Percentiles rank a stretch among this genome's conserved stretches.
These are phyloP conservation scores for Lysandra bellargus DNA, from an alignment of 2,888 invertebrate genomes.

Conservation along the genomic window DNA sequence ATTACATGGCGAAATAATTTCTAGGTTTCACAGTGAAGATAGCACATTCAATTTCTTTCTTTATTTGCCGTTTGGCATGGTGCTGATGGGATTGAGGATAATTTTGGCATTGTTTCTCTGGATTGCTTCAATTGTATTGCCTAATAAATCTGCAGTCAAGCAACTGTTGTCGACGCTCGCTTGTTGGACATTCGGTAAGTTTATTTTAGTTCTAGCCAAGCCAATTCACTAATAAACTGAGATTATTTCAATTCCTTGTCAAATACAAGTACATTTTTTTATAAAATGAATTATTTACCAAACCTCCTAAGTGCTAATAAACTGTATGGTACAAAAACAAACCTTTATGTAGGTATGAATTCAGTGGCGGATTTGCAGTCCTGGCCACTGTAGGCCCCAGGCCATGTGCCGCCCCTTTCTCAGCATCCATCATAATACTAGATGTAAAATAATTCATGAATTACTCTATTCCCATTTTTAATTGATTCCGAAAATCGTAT, in stretches of 20 bases:
- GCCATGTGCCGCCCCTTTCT: too few species aligned
- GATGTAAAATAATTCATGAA: too few species aligned
- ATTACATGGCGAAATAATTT: constrained; percentile 41
- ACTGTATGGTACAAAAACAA: too few species aligned
- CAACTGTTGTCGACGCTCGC: constrained; percentile 80
- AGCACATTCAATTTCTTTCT: constrained; percentile 69
- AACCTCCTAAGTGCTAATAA: too few species aligned
- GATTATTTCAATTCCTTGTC: neutral
- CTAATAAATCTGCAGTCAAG: constrained; percentile 77
- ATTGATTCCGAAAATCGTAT: too few species aligned
- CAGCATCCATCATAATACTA: too few species aligned
- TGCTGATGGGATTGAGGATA: constrained; percentile 73
- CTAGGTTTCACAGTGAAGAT: constrained; percentile 79
- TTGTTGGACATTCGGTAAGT: constrained; percentile 80
- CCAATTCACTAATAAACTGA: neutral
- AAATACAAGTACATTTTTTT: neutral
- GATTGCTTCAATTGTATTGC: constrained; percentile 79
- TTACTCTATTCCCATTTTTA: too few species aligned
- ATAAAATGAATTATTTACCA: too few species aligned
- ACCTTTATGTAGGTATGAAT: too few species aligned
- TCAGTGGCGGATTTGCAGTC: too few species aligned
- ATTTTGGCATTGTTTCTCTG: constrained; percentile 76
- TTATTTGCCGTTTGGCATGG: constrained; percentile 79
- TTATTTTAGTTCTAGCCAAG: neutral
- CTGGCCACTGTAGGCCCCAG: too few species aligned